A percentile compares a stretch with the other conserved stretches of the same genome.
These are phyloP conservation scores for Oceanodroma tethys DNA, from an alignment of 2,113 vertebrate species.

Conservation along the genomic window DNA sequence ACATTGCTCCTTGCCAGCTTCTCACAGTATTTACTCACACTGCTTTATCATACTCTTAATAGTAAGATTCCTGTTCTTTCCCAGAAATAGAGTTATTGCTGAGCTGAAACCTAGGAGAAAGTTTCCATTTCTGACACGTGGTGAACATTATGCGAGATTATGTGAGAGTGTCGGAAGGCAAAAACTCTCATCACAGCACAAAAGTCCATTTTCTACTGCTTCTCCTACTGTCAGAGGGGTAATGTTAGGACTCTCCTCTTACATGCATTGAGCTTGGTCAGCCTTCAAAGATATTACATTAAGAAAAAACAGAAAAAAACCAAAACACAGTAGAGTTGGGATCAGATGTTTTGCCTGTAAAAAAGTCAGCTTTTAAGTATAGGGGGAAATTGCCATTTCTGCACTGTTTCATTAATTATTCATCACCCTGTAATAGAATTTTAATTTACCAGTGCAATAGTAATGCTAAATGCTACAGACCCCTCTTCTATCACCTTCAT, in stretches of 20 bases:
- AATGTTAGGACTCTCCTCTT: not conserved
- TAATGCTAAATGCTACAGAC: not conserved
- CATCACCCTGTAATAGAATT: not conserved
- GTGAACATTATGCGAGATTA: not conserved
- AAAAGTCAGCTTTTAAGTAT: not conserved
- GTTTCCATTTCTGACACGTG: rapidly evolving
- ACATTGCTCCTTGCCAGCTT: not conserved
- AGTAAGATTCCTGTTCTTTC: not conserved
- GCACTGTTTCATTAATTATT: not conserved
- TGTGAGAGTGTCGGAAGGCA: not conserved
- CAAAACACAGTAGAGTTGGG: rapidly evolving
- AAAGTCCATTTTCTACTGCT: not conserved
- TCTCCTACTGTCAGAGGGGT: not conserved
- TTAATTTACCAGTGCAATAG: not conserved
- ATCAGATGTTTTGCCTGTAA: not conserved
- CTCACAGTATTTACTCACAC: not conserved
- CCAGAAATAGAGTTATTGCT: not conserved
- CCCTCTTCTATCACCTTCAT: not conserved
- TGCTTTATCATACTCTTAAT: not conserved
- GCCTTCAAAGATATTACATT: not conserved
- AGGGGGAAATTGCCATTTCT: not conserved
- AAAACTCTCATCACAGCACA: not conserved
- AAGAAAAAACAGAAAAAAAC: not conserved
- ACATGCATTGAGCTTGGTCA: not conserved
- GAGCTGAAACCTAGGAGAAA: not conserved